phyloP scores from a whole-genome alignment of 2,113 vertebrate genomes.

The Nerophis ophidion region DNA sequence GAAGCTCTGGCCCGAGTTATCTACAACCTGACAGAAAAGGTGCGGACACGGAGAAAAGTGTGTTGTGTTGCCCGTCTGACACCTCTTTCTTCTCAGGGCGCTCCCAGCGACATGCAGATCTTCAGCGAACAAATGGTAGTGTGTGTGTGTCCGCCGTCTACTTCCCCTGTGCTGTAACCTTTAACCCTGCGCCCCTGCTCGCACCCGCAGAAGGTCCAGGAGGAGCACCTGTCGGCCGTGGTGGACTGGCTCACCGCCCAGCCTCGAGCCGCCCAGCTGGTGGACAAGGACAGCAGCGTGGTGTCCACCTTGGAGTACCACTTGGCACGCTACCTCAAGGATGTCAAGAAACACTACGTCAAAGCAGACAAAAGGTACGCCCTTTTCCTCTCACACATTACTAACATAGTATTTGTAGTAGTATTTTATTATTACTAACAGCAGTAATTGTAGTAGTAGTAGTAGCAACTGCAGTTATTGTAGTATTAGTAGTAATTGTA shows the following conservation, averaged over 20 bases:
- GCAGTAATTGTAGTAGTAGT: no score
- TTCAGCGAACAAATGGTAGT: conserved; percentile 96
- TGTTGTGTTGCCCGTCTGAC: not conserved
- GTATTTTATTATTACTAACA: no score
- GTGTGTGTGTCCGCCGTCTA: not conserved
- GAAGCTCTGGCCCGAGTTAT: conserved; percentile 92
- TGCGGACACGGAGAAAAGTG: conserved; percentile 32
- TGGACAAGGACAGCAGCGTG: conserved; percentile 91
- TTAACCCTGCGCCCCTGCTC: no score
- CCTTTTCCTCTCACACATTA: not conserved
- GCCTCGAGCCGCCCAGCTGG: conserved; percentile 90
- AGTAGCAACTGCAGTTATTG: no score
- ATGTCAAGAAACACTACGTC: conserved; percentile 88
- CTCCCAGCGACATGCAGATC: conserved; percentile 86
- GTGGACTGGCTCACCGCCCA: conserved; percentile 94
- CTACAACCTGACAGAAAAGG: conserved; percentile 97
- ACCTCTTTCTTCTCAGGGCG: conserved; percentile 70
- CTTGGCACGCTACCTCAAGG: conserved; percentile 89
- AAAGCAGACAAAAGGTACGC: conserved; percentile 91
- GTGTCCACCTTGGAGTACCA: conserved; percentile 90
- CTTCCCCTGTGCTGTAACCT: no score
- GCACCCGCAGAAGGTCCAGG: conserved; percentile 81
- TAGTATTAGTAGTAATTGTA: no score
- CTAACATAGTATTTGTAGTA: no score
- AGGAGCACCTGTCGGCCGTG: conserved; percentile 88